phyloP scores from a whole-genome alignment of 53 echinoderm and acorn worm genomes.

The Temnopleurus reevesii region DNA sequence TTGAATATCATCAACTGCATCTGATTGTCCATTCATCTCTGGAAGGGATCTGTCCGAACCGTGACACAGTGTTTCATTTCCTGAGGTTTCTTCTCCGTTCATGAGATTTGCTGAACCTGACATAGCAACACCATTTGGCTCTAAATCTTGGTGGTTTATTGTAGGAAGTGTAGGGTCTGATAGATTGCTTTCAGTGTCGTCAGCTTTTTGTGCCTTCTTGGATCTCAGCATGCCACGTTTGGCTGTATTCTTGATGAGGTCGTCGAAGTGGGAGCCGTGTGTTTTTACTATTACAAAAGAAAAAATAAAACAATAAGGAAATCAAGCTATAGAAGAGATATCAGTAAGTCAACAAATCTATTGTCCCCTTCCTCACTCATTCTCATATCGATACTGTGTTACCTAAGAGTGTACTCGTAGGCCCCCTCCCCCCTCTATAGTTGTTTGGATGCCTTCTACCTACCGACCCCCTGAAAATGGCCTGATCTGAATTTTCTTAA shows the following conservation, averaged over 20 bases:
- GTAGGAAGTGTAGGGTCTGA: not conserved
- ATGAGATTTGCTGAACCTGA: not conserved
- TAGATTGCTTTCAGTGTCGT: not conserved
- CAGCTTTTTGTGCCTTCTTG: constrained; percentile 40
- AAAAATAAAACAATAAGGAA: not conserved
- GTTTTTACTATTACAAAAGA: constrained; percentile 65
- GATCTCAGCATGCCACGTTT: constrained; percentile 58
- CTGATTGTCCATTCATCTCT: not conserved
- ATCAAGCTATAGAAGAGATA: too few relatives aligned
- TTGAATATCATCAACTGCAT: not conserved
- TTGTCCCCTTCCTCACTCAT: too few relatives aligned
- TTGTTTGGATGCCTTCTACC: too few relatives aligned
- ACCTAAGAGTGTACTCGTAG: too few relatives aligned
- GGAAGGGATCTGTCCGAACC: not conserved
- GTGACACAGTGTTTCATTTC: not conserved
- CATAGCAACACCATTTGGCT: not conserved
- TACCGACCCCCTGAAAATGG: too few relatives aligned
- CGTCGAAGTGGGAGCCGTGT: constrained; percentile 77
- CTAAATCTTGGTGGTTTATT: not conserved
- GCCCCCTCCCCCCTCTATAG: too few relatives aligned
- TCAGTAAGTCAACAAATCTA: too few relatives aligned
- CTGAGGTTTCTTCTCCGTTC: too few relatives aligned
- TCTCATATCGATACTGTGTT: too few relatives aligned
- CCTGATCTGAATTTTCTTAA: too few relatives aligned
- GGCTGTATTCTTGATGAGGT: constrained; percentile 67